Base-by-base conservation (phyloP, 1,140 invertebrate species). In the Philopotamus ludificatus region DNA sequence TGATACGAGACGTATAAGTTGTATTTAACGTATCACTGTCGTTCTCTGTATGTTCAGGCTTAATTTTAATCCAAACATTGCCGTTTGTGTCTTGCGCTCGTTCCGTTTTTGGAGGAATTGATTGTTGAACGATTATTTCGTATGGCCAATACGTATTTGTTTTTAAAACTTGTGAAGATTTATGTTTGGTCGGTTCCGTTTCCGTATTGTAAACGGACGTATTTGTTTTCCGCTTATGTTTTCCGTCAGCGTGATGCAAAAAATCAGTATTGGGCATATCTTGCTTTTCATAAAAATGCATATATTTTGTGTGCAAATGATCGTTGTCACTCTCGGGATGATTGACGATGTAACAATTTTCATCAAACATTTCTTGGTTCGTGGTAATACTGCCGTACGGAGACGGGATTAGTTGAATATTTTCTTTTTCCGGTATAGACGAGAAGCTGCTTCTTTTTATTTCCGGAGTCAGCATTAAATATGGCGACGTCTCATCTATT, bases 101-200 rank as follows among this genome's bases (percentile, higher is more conserved):
- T 34, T 61, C 39, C 44, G 18, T 41, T 57, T 41, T 23, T 47
- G 15, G 23, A 47, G 39, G 15, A 41, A 57, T 23, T n/a, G 15
- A 60, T 50, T 68, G 57, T 15, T 68, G 62, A 34, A 68, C 57
- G 10, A 62, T 62, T 20, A 68, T 68, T 58, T 65, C 63, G 45
- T 68, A 68, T n/a, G 67, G 67, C 39, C 50, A 57, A 10, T 47
- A 54, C 41, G 41, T n/a, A 28, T 61, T 47, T 64, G 61, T n/a
- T 49, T 16, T 7, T 2, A 61, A 26, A 7, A n/a, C 28, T 10
- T 26, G 12, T 26, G 12, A 1, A 26, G 26, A 15, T 39, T 1
- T 22, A n/a, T 41, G 10, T 55, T 55, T 22, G 22, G 16, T 57
- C 44, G 25, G 41, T 23, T 12, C 50, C 57, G 8, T 34, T 18